Evolutionary conservation across 1,140 invertebrate species (phyloP).

Genomic region (Conus betulinus): DNA sequence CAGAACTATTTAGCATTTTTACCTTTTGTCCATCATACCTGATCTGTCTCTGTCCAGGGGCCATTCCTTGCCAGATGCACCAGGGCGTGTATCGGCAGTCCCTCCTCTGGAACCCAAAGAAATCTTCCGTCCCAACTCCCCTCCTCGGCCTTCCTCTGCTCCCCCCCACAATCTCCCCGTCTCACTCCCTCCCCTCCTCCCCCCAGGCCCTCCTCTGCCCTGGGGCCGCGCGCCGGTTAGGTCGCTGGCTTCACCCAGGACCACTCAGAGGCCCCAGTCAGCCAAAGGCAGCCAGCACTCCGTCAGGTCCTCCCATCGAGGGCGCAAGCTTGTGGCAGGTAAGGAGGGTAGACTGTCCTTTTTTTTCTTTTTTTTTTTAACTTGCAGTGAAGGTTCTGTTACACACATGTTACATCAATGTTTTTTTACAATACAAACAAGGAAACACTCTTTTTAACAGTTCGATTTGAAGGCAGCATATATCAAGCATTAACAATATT

Average conservation of each 20-base stretch:
- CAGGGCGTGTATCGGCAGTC: constrained; percentile 57
- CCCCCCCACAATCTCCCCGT: constrained; percentile 36
- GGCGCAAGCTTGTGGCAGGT: constrained; percentile 34
- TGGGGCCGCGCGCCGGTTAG: constrained; percentile 20
- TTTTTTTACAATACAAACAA: no score
- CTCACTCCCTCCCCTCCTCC: constrained; percentile 23
- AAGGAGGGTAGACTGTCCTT: neutral
- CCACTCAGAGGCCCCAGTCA: constrained; percentile 1
- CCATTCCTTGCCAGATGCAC: constrained; percentile 47
- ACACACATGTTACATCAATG: no score
- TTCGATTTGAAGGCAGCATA: no score
- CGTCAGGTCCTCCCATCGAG: neutral
- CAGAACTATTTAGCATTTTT: no score
- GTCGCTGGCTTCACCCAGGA: neutral
- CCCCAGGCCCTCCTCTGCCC: constrained; percentile 29
- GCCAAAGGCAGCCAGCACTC: constrained; percentile 20
- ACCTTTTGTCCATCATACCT: no score
- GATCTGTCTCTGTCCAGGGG: constrained; percentile 16
- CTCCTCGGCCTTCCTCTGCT: constrained; percentile 45
- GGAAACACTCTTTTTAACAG: no score
- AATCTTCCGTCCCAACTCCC: constrained; percentile 55
- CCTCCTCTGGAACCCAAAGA: constrained; percentile 59
- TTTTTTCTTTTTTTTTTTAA: no score
- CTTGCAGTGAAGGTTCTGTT: no score
- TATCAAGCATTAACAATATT: no score